Evolutionary conservation across 2,797 vertebrate genomes (phyloP), one percentile per base, ranked within the genome.

Genomic region (Karalla daura): DNA sequence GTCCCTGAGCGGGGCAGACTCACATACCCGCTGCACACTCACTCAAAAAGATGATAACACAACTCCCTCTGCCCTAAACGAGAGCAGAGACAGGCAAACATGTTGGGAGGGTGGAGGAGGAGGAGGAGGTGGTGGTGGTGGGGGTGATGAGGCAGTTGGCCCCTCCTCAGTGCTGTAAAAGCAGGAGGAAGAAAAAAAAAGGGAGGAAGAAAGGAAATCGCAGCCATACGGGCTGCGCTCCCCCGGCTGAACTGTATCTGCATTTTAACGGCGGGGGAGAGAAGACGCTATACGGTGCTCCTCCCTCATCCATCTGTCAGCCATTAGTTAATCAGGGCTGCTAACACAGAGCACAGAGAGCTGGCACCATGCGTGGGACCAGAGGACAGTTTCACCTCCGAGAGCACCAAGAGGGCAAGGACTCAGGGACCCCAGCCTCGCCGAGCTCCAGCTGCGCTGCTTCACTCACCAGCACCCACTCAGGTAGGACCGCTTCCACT

Each of bases 111-210:
- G 40, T 15, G n/a, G 36, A 3, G n/a, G 37, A n/a, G n/a, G n/a
- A n/a, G n/a, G n/a, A n/a, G n/a, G n/a, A n/a, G n/a, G n/a, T n/a
- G n/a, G n/a, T n/a, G n/a, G n/a, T 2, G 14, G 54, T 44, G 39
- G 23, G 47, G 53, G 46, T 54, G 41, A 21, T 68, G 50, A 49
- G 43, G 20, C 15, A 21, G 43, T 37, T 78, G 52, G 88, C 90
- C 86, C 91, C 93, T 92, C 93, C 93, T 93, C 63, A 74, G 18
- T 69, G 76, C 66, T 82, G 79, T 83, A 89, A 86, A 82, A 85
- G 76, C 74, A 84, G 78, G 47, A 77, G 68, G 69, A 44, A 63
- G 9, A 33, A 50, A 79, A 64, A 85, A 86, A 80, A 70, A 62
- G 53, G 51, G 60, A 83, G 77, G 80, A 85, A 77, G 79, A 74